phyloP scores from a whole-genome alignment of 2,797 vertebrate species.

The Tragopan temminckii region DNA sequence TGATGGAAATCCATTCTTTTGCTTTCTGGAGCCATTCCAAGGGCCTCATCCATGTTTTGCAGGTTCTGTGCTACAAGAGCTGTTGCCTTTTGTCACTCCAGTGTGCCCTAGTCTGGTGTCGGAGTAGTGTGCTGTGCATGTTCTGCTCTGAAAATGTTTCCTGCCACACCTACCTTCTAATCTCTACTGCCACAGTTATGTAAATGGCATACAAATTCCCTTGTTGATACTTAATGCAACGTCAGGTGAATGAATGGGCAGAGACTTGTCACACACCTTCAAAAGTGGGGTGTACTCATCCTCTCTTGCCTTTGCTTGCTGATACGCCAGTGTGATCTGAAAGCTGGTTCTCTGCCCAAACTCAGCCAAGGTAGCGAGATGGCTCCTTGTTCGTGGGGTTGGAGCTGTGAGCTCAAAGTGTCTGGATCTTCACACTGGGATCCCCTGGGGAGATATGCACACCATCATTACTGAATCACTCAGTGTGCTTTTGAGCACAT shows the following conservation, averaged over 20 bases:
- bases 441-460: conserved; percentile 32
- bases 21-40: background rate
- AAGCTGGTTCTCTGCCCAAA: conserved; percentile 6
- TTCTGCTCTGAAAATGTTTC: background rate
- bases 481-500: conserved; percentile 29
- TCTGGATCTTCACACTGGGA: background rate
- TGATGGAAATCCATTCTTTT: background rate
- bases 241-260: background rate
- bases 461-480: conserved; percentile 72
- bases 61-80: background rate
- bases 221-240: background rate
- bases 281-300: background rate
- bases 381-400: background rate
- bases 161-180: background rate
- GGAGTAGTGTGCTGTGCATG: background rate
- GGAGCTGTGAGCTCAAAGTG: background rate
- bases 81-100: background rate
- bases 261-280: background rate
- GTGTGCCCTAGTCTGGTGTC: background rate
- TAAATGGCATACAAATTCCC: background rate
- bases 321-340: background rate
- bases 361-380: background rate
- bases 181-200: background rate
- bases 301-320: rapidly evolving
- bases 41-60: background rate